These are phyloP conservation scores for Hypena proboscidalis DNA, from an alignment of 2,888 invertebrate genomes.

Conservation along the genomic window DNA sequence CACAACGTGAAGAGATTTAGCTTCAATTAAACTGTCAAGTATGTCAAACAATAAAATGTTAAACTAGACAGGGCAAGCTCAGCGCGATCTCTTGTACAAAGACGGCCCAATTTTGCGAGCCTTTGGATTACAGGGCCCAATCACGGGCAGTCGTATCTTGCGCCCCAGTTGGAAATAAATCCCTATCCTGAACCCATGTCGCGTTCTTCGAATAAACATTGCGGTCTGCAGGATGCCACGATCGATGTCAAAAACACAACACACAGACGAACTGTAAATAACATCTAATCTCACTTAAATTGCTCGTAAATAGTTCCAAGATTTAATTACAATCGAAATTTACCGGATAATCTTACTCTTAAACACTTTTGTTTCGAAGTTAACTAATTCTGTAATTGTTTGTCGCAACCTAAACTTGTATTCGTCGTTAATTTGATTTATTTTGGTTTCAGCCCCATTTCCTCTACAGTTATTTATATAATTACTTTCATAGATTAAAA, in stretches of 20 bases:
- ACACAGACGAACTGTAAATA: constrained; percentile 54
- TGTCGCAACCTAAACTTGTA: constrained; percentile 2
- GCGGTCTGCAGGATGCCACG: constrained; percentile 57
- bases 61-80: constrained; percentile 28
- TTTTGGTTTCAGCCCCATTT: background rate
- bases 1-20: constrained; percentile 38
- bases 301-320: constrained; percentile 53
- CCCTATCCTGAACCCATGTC: constrained; percentile 62
- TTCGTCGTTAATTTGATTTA: constrained; percentile 4
- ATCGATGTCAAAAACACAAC: constrained; percentile 66
- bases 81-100: constrained; percentile 30
- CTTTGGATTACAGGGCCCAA: constrained; percentile 61
- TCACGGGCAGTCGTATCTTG: constrained; percentile 63
- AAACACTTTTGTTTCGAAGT: constrained; percentile 39
- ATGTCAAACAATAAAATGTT: constrained; percentile 44
- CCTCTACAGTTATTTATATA: no score
- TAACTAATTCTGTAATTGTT: constrained; percentile 23
- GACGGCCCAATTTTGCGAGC: constrained; percentile 40
- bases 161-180: constrained; percentile 69
- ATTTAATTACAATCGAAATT: constrained; percentile 60
- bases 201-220: constrained; percentile 69
- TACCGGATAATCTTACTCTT: constrained; percentile 43
- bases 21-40: constrained; percentile 48
- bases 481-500: background rate
- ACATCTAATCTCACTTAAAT: constrained; percentile 62